Evolutionary conservation across 2,888 invertebrate species (phyloP).

Genomic region (Eurois occulta): DNA sequence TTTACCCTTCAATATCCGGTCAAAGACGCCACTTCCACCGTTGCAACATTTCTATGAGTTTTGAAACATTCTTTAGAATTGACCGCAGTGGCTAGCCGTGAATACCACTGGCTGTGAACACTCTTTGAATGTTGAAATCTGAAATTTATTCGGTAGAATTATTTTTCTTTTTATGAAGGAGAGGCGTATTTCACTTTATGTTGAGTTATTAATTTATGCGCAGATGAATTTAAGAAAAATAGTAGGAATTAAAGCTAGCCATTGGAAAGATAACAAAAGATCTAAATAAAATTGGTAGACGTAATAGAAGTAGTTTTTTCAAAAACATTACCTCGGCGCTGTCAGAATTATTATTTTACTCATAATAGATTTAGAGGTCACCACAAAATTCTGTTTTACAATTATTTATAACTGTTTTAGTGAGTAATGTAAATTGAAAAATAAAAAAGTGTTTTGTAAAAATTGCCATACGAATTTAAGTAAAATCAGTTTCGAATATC

Average conservation of each 20-base stretch:
- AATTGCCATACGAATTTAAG: background rate
- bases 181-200: conserved; percentile 19
- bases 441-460: too few species aligned
- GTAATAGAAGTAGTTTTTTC: background rate
- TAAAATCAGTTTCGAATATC: background rate
- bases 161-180: conserved; percentile 45
- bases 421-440: background rate
- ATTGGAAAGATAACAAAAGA: background rate
- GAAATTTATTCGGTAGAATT: conserved; percentile 53
- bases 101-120: conserved; percentile 63
- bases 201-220: conserved; percentile 22
- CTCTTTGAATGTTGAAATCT: conserved; percentile 55
- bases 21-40: conserved; percentile 67
- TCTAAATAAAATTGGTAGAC: background rate
- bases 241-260: background rate
- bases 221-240: conserved; percentile 24
- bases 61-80: conserved; percentile 71
- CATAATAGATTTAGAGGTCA: background rate
- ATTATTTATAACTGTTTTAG: background rate
- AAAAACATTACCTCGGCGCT: background rate
- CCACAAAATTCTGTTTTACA: background rate
- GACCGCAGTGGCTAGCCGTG: conserved; percentile 58
- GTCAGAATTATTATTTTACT: background rate
- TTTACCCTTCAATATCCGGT: conserved; percentile 75
- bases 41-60: conserved; percentile 67